A percentile compares a stretch with the other conserved stretches of the same genome.
phyloP scores from a whole-genome alignment of 2,797 vertebrate species.

The Coregonus sp. region DNA sequence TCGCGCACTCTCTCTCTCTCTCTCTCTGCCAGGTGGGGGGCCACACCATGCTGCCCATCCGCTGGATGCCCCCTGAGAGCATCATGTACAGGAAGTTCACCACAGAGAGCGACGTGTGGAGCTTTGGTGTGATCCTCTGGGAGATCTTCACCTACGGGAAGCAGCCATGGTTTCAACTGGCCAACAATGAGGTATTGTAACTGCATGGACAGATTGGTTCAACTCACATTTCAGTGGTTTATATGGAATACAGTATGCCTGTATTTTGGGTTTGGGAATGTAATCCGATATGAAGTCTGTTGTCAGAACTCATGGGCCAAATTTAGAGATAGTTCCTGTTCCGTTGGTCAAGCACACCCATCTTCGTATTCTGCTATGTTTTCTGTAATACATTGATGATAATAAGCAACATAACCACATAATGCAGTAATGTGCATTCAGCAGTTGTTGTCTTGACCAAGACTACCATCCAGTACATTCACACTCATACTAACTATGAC shows the following conservation, averaged over 20 bases:
- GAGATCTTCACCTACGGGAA: constrained; percentile 98
- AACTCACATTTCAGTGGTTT: no score
- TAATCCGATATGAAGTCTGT: no score
- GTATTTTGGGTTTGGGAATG: no score
- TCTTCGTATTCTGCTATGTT: no score
- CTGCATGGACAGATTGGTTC: no score
- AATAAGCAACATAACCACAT: no score
- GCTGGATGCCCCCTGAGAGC: constrained; percentile 99
- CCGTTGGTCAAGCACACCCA: no score
- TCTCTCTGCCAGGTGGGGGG: constrained; percentile 84
- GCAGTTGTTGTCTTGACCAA: background rate
- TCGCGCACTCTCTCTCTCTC: background rate
- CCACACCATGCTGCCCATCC: constrained; percentile 98
- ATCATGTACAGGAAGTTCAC: constrained; percentile 99
- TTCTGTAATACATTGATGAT: no score
- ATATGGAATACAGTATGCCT: no score
- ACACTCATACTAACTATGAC: no score
- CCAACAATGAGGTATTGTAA: constrained; percentile 90
- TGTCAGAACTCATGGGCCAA: no score
- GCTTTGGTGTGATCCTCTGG: constrained; percentile 97
- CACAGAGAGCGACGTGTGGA: constrained; percentile 98
- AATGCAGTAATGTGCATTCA: background rate
- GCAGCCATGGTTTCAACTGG: constrained; percentile 97
- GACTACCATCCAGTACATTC: background rate
- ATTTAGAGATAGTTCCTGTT: no score